phyloP scores from a whole-genome alignment of 2,113 vertebrate species.

The Mus spicilegus region DNA sequence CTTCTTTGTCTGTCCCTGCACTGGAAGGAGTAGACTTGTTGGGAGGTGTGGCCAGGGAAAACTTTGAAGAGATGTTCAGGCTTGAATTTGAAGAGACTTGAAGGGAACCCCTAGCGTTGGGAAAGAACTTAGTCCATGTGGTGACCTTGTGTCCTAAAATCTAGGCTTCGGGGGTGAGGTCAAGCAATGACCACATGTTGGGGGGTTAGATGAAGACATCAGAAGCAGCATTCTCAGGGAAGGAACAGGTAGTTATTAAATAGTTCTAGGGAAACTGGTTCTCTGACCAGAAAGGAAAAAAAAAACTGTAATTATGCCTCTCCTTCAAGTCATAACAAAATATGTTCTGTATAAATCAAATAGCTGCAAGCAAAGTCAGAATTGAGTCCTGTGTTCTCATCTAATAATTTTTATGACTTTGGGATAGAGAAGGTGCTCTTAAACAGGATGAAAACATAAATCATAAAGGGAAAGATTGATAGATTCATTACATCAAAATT shows the following conservation, averaged over 20 bases:
- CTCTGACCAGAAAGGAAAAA: not conserved
- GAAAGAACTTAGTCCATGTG: not conserved
- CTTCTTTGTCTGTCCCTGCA: not conserved
- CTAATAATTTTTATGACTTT: constrained; percentile 42
- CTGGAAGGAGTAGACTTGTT: not conserved
- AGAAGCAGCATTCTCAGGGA: not conserved
- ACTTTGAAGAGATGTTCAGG: not conserved
- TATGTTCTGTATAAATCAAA: constrained; percentile 17
- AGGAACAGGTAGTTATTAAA: not conserved
- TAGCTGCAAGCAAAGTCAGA: constrained; percentile 29
- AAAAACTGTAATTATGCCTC: not conserved
- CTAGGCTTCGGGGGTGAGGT: not conserved
- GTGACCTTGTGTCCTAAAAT: not conserved
- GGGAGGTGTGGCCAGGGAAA: not conserved
- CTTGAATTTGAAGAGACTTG: not conserved
- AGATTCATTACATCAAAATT: constrained; percentile 20
- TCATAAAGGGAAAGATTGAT: constrained; percentile 15
- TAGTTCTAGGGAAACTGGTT: not conserved
- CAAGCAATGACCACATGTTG: not conserved
- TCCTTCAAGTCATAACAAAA: not conserved
- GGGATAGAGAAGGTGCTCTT: constrained; percentile 37
- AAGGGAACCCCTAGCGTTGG: not conserved
- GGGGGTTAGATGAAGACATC: not conserved
- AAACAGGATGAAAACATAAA: constrained; percentile 33
- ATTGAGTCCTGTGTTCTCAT: not conserved